Evolutionary conservation across 2,113 vertebrate species (phyloP).

Genomic region (Tursiops truncatus): DNA sequence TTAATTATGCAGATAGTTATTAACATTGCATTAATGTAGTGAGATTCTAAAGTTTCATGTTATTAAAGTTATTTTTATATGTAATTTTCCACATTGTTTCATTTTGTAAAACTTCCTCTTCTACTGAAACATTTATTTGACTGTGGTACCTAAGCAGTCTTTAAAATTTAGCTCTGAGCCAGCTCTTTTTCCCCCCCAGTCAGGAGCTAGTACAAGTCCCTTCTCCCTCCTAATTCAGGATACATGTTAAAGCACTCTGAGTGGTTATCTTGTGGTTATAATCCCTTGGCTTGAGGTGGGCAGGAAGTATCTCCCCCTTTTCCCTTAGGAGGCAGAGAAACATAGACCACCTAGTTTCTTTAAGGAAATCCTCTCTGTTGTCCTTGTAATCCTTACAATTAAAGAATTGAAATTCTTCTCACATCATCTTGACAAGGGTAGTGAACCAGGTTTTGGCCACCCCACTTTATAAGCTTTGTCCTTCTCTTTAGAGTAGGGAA

Average conservation of each 20-base stretch:
- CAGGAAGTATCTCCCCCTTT: background rate
- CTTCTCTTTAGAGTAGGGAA: background rate
- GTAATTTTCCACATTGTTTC: background rate
- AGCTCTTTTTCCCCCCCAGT: background rate
- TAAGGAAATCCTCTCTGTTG: background rate
- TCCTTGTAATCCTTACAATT: background rate
- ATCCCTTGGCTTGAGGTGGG: background rate
- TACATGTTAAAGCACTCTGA: background rate
- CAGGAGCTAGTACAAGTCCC: background rate
- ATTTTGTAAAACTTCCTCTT: constrained; percentile 18
- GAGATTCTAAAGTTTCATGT: background rate
- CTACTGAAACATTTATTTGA: background rate
- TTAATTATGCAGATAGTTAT: constrained; percentile 30
- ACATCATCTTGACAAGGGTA: background rate
- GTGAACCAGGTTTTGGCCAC: background rate
- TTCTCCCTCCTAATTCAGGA: background rate
- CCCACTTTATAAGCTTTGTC: background rate
- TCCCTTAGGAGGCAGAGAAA: background rate
- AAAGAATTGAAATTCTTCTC: constrained; percentile 13
- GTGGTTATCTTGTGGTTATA: background rate
- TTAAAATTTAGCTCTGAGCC: constrained; percentile 1
- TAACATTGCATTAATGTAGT: constrained; percentile 37
- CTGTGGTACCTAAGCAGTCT: background rate
- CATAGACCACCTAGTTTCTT: background rate
- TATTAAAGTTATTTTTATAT: constrained; percentile 38